Conservation (phyloP, 2,797 vertebrate genomes). For the Cyclura pinguis region DNA sequence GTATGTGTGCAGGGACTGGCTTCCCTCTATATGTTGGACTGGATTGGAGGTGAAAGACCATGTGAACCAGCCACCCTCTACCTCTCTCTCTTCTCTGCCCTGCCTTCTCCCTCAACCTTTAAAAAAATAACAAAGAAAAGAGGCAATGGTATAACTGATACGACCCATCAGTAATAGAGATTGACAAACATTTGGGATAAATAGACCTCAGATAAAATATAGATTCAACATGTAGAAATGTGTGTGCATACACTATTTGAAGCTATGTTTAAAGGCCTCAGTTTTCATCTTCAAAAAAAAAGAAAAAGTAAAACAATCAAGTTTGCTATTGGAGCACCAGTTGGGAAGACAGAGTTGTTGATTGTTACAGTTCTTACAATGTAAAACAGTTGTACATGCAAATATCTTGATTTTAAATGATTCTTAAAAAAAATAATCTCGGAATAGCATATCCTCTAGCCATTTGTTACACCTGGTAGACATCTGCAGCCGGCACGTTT, state of each 20-base stretch:
- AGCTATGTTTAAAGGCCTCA: neutral
- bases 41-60: neutral
- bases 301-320: neutral
- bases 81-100: too few species aligned
- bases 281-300: neutral
- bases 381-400: neutral
- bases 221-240: neutral
- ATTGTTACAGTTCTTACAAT: neutral
- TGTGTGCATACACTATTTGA: neutral
- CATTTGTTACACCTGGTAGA: conserved; percentile 47
- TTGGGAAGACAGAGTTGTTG: neutral
- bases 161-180: neutral
- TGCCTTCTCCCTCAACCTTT: too few species aligned
- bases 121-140: too few species aligned
- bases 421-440: conserved; percentile 11
- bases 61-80: neutral
- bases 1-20: too few species aligned
- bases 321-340: neutral
- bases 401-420: conserved; percentile 16
- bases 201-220: neutral
- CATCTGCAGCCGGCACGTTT: conserved; percentile 47
- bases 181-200: neutral
- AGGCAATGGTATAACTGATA: neutral
- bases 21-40: neutral
- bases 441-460: conserved; percentile 52